Percentiles rank a stretch among this genome's conserved stretches.
Conservation (phyloP, 2,888 invertebrate species). For the Cheiracanthium punctorium region DNA sequence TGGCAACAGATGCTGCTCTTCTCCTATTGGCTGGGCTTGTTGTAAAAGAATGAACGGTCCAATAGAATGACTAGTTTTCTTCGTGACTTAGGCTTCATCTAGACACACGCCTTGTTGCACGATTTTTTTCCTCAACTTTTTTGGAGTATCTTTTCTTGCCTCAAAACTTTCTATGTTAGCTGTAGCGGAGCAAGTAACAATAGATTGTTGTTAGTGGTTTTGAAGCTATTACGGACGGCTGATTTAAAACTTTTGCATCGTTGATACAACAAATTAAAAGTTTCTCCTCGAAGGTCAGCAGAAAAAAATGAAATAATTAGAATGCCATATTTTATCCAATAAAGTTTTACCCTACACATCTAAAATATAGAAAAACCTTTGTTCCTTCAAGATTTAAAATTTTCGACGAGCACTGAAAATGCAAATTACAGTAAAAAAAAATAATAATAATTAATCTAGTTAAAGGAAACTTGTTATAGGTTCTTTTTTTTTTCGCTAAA, state of each 20-base stretch:
- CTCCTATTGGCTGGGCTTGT: conserved; percentile 46
- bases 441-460: too few species aligned
- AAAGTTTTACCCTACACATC: too few species aligned
- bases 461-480: too few species aligned
- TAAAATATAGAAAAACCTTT: too few species aligned
- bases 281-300: not conserved
- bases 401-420: too few species aligned
- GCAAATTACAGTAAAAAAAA: too few species aligned
- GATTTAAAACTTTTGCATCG: conserved; percentile 52
- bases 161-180: conserved; percentile 40
- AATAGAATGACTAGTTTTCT: conserved; percentile 53
- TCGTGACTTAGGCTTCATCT: conserved; percentile 33
- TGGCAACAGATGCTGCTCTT: conserved; percentile 67
- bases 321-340: not conserved
- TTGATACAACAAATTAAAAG: not conserved
- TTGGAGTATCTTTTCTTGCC: not conserved
- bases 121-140: not conserved
- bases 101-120: conserved; percentile 51
- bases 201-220: conserved; percentile 64
- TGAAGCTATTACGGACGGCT: conserved; percentile 40
- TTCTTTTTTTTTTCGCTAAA: too few species aligned
- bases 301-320: not conserved
- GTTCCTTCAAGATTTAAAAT: too few species aligned
- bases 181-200: conserved; percentile 51
- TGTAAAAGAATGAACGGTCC: conserved; percentile 66